Evolutionary conservation across 2,113 vertebrate species (phyloP).

Genomic region (Pseudolaguvia tuberculata): DNA sequence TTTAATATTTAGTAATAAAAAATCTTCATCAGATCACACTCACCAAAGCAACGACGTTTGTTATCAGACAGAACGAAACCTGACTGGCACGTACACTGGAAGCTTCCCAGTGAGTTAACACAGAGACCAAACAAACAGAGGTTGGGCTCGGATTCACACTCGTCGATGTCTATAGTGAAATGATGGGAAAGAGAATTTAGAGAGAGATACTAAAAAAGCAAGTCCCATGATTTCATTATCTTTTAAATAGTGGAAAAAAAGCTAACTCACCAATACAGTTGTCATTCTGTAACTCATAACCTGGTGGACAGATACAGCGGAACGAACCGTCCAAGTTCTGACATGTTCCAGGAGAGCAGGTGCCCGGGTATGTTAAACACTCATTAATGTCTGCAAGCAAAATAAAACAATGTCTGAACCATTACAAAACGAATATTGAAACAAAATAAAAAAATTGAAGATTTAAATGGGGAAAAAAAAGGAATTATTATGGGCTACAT

Average conservation of each 20-base stretch:
- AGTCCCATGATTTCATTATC: not conserved
- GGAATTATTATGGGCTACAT: too few species aligned
- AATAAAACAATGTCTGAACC: not conserved
- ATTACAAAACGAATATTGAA: not conserved
- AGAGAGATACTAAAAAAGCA: not conserved
- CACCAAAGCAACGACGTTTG: slow-evolving; percentile 84
- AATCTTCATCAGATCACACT: slow-evolving; percentile 46
- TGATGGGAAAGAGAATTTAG: not conserved
- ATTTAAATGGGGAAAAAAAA: too few species aligned
- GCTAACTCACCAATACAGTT: slow-evolving; percentile 79
- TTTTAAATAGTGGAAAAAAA: not conserved
- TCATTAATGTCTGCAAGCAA: slow-evolving; percentile 80
- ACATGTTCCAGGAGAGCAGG: slow-evolving; percentile 87
- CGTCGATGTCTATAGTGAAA: slow-evolving; percentile 77
- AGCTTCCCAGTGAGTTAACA: slow-evolving; percentile 85
- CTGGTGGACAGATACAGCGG: slow-evolving; percentile 86
- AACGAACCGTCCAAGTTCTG: slow-evolving; percentile 93
- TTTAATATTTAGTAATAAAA: not conserved
- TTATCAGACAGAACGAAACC: slow-evolving; percentile 88
- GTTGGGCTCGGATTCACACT: slow-evolving; percentile 83
- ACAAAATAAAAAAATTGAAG: too few species aligned
- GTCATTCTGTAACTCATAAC: slow-evolving; percentile 87
- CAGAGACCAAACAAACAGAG: slow-evolving; percentile 88
- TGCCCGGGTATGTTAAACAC: slow-evolving; percentile 78
- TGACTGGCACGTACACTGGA: slow-evolving; percentile 82